Evolutionary conservation across 2,797 vertebrate genomes (phyloP).

Genomic region (Eospalax fontanierii): DNA sequence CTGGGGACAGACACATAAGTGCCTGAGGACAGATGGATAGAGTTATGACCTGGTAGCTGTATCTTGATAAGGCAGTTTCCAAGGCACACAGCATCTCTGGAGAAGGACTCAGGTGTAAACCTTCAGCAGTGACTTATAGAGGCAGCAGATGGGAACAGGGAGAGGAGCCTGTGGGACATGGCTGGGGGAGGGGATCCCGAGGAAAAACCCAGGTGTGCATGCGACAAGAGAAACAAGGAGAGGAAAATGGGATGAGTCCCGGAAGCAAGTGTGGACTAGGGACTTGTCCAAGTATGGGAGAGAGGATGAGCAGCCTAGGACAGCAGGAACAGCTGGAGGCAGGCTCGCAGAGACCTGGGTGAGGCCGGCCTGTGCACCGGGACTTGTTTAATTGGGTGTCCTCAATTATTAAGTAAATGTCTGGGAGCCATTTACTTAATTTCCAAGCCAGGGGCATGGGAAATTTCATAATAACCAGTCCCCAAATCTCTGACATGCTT

Average conservation of each 20-base stretch:
- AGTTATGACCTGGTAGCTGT: no score
- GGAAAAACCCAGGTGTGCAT: neutral
- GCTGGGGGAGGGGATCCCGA: neutral
- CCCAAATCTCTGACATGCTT: slow-evolving; percentile 11
- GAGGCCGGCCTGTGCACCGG: neutral
- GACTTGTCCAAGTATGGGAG: neutral
- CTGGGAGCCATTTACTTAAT: no score
- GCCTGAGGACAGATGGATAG: neutral
- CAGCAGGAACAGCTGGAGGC: neutral
- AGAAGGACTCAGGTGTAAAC: neutral
- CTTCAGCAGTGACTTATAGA: neutral
- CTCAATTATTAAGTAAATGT: neutral
- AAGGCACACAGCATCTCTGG: neutral
- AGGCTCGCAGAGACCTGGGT: neutral
- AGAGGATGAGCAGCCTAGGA: neutral
- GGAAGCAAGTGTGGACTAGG: neutral
- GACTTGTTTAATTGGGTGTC: neutral
- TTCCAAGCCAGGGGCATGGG: neutral
- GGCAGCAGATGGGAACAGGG: neutral
- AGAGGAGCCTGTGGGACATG: neutral
- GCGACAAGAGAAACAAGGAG: neutral
- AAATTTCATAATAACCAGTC: neutral
- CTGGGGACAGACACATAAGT: neutral
- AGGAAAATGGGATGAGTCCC: neutral
- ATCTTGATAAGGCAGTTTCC: neutral